Conservation (phyloP, 2,113 vertebrate genomes). For the Stegostoma tigrinum region DNA sequence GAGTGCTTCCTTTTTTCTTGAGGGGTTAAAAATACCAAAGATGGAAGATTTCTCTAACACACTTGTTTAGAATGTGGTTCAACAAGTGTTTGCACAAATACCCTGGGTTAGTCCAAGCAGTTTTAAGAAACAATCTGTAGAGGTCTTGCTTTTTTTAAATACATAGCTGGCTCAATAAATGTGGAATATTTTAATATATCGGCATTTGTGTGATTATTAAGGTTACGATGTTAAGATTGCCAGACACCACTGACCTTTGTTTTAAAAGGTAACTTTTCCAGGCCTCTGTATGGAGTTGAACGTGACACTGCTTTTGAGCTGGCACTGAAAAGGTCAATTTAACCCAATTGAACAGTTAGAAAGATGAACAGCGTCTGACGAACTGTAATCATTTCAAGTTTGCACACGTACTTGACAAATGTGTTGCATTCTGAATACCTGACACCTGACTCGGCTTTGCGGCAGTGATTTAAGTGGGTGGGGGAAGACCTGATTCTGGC, state of each 20-base stretch:
- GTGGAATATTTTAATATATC: neutral
- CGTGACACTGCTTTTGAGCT: neutral
- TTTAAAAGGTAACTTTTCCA: neutral
- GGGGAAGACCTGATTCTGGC: neutral
- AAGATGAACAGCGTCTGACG: neutral
- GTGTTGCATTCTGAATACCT: slow-evolving; percentile 25
- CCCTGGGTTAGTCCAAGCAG: slow-evolving; percentile 5
- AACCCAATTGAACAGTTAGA: neutral
- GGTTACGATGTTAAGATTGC: neutral
- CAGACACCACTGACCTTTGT: neutral
- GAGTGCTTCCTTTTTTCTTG: neutral
- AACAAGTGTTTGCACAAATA: slow-evolving; percentile 21
- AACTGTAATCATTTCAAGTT: slow-evolving; percentile 8
- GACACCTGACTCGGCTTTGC: neutral
- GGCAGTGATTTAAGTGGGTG: slow-evolving; percentile 21
- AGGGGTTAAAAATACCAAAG: neutral
- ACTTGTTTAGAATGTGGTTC: slow-evolving; percentile 19
- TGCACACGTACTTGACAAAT: slow-evolving; percentile 30
- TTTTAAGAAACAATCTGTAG: neutral
- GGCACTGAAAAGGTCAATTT: slow-evolving; percentile 11
- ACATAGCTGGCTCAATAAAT: slow-evolving; percentile 25
- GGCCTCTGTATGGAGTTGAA: neutral
- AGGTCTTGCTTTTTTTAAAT: slow-evolving; percentile 8
- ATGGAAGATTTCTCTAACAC: neutral
- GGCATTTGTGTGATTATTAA: neutral